Conservation (phyloP, 2,888 invertebrate species). For the Latrodectus elegans region DNA sequence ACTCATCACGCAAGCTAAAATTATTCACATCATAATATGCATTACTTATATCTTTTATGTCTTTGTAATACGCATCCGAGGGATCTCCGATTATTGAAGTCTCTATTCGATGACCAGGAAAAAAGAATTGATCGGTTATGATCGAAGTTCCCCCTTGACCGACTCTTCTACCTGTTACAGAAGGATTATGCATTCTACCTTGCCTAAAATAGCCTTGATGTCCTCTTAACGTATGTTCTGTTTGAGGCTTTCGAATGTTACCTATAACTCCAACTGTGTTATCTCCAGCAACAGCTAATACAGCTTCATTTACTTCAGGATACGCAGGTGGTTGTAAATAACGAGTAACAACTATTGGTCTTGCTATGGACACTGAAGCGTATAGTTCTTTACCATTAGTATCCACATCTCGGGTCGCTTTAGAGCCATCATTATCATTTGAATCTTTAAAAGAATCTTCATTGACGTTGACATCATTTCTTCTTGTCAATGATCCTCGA, state of each 20-base stretch:
- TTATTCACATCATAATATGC: constrained; percentile 51
- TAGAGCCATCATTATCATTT: no score
- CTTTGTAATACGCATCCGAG: constrained; percentile 12
- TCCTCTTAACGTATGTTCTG: constrained; percentile 35
- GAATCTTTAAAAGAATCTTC: constrained; percentile 27
- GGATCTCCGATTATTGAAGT: constrained; percentile 13
- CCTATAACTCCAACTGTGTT: constrained; percentile 43
- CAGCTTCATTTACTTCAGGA: constrained; percentile 27
- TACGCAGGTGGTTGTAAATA: constrained; percentile 54
- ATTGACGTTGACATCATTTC: constrained; percentile 19
- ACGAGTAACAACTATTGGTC: constrained; percentile 48
- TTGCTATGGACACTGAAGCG: not conserved
- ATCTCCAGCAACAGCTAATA: constrained; percentile 29
- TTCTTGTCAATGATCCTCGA: constrained; percentile 19
- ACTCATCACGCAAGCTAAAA: constrained; percentile 28
- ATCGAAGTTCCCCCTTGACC: constrained; percentile 56
- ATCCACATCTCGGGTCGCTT: no score
- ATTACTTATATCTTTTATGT: constrained; percentile 35
- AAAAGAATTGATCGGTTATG: constrained; percentile 68
- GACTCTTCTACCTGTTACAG: constrained; percentile 52
- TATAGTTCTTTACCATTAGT: not conserved
- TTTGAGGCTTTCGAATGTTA: constrained; percentile 16
- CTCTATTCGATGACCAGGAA: constrained; percentile 41
- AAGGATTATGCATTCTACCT: constrained; percentile 53
- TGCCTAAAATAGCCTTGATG: constrained; percentile 45